A percentile compares a stretch with the other conserved stretches of the same genome.
Evolutionary conservation across 2,113 vertebrate genomes (phyloP).

Genomic region (Apodemus speciosus): DNA sequence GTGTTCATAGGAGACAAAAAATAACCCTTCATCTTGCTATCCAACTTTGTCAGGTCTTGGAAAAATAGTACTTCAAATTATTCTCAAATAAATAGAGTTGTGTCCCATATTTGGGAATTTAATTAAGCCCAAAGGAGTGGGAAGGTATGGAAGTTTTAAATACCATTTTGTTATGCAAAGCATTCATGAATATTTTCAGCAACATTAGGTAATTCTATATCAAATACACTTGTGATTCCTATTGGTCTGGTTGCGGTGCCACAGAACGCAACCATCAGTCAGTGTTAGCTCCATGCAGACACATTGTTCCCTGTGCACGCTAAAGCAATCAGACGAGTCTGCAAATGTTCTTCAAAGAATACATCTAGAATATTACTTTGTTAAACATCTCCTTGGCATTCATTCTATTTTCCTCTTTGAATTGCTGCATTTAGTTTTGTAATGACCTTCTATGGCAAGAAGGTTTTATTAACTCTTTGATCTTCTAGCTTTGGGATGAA

Average conservation of each 20-base stretch:
- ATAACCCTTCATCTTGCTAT: slow-evolving; percentile 38
- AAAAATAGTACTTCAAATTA: slow-evolving; percentile 39
- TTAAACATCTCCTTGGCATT: slow-evolving; percentile 79
- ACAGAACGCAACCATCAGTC: slow-evolving; percentile 69
- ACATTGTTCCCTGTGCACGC: slow-evolving; percentile 65
- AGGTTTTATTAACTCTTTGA: slow-evolving; percentile 81
- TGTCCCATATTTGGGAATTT: slow-evolving; percentile 67
- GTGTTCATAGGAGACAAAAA: slow-evolving; percentile 40
- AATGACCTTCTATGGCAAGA: slow-evolving; percentile 78
- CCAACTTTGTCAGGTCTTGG: slow-evolving; percentile 18
- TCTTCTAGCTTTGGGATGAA: slow-evolving; percentile 70
- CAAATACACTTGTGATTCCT: slow-evolving; percentile 78
- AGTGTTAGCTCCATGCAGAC: not conserved
- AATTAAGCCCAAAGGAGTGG: slow-evolving; percentile 54
- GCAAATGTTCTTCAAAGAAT: slow-evolving; percentile 82
- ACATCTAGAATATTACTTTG: slow-evolving; percentile 73
- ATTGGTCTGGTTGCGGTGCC: not conserved
- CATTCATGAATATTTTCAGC: slow-evolving; percentile 64
- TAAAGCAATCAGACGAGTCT: slow-evolving; percentile 79
- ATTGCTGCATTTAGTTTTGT: slow-evolving; percentile 80
- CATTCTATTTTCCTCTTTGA: slow-evolving; percentile 78
- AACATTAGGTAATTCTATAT: slow-evolving; percentile 65
- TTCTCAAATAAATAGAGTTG: slow-evolving; percentile 71
- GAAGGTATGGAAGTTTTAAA: slow-evolving; percentile 31
- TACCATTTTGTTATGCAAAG: slow-evolving; percentile 74